Conservation (phyloP, 2,888 invertebrate species). For the Quadriops clusia region DNA sequence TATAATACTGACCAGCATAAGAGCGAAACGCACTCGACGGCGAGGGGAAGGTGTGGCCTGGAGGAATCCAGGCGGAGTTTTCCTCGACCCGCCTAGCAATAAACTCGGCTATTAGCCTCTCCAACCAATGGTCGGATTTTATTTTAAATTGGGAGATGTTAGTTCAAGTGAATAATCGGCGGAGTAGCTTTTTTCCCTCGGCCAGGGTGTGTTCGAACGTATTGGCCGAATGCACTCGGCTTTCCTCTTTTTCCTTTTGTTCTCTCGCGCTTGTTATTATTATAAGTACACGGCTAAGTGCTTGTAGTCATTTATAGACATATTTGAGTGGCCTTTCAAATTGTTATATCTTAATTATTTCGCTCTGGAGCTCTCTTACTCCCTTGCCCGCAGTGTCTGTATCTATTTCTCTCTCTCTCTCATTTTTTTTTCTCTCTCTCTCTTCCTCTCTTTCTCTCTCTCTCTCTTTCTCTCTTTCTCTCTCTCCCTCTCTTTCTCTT, state of each 20-base stretch:
- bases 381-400: too few relatives aligned
- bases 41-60: slow-evolving; percentile 10
- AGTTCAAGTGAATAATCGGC: slow-evolving; percentile 15
- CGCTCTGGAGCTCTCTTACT: slow-evolving; percentile 1
- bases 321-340: slow-evolving; percentile 33
- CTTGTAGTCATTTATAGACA: slow-evolving; percentile 35
- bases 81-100: slow-evolving; percentile 5
- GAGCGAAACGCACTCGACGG: too few relatives aligned
- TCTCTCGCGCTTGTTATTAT: slow-evolving; percentile 29
- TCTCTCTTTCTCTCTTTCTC: too few relatives aligned
- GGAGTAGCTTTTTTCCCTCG: slow-evolving; percentile 5
- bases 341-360: slow-evolving; percentile 35
- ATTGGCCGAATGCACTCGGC: slow-evolving; percentile 11
- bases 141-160: slow-evolving; percentile 18
- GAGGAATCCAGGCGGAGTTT: slow-evolving; percentile 8
- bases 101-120: slow-evolving; percentile 12
- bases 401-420: too few relatives aligned
- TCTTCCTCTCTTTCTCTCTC: too few relatives aligned
- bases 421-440: too few relatives aligned
- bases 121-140: slow-evolving; percentile 15
- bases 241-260: slow-evolving; percentile 29
- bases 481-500: too few relatives aligned
- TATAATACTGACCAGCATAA: too few relatives aligned
- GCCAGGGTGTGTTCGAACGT: slow-evolving; percentile 6
- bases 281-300: slow-evolving; percentile 32